A percentile compares a stretch with the other conserved stretches of the same genome.
These are phyloP conservation scores for Brachyptera putata DNA, from an alignment of 2,888 invertebrate species.

Conservation along the genomic window DNA sequence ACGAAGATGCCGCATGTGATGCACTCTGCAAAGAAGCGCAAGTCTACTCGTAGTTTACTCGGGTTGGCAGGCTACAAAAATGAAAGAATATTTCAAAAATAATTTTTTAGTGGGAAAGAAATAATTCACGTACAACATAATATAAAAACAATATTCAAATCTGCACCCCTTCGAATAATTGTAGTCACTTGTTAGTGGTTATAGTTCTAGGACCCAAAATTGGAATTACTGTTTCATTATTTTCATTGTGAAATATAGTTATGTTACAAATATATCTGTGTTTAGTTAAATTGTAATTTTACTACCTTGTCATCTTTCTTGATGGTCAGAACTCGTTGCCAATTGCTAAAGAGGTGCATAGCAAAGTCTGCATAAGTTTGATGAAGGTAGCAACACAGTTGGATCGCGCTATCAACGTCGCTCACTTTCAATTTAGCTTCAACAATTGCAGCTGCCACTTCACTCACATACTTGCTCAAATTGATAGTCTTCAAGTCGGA, in stretches of 20 bases:
- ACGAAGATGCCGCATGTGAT: slow-evolving; percentile 79
- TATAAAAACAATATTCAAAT: too few species aligned
- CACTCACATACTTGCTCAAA: slow-evolving; percentile 93
- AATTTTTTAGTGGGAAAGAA: too few species aligned
- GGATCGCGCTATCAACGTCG: slow-evolving; percentile 84
- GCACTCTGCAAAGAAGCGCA: slow-evolving; percentile 90
- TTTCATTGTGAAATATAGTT: too few species aligned
- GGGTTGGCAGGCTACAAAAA: slow-evolving; percentile 59
- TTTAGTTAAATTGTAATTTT: too few species aligned
- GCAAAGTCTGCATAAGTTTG: slow-evolving; percentile 90
- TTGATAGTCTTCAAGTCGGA: slow-evolving; percentile 86
- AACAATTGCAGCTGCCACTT: slow-evolving; percentile 84
- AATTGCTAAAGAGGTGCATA: slow-evolving; percentile 81
- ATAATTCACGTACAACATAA: too few species aligned
- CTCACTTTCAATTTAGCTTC: slow-evolving; percentile 96
- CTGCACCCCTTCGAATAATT: too few species aligned
- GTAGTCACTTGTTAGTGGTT: too few species aligned
- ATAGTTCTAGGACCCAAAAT: too few species aligned
- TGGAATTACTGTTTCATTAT: too few species aligned
- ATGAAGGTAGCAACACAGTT: slow-evolving; percentile 80
- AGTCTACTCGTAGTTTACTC: slow-evolving; percentile 91
- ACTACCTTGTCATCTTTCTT: slow-evolving; percentile 60
- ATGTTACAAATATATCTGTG: too few species aligned
- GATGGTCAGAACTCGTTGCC: slow-evolving; percentile 81
- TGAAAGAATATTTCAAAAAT: too few species aligned